Percentiles rank a stretch among this genome's conserved stretches.
phyloP scores from a whole-genome alignment of 2,113 vertebrate genomes.

The Rhineura floridana region DNA sequence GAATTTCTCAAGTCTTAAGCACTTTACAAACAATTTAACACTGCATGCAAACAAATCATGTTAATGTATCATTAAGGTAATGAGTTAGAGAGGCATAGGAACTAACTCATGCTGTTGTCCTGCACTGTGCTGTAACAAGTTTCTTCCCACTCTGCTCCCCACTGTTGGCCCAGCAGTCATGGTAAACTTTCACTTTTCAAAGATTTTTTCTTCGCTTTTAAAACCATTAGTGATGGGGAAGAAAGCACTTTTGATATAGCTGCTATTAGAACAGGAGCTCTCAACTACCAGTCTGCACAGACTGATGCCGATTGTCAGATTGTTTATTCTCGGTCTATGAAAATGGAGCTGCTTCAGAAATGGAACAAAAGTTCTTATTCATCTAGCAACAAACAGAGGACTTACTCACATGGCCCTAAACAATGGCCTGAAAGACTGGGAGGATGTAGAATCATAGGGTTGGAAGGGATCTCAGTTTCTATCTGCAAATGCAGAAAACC shows the following conservation, averaged over 20 bases:
- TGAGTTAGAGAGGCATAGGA: neutral
- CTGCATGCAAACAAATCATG: slow-evolving; percentile 6
- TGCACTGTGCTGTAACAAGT: neutral
- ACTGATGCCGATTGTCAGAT: slow-evolving; percentile 7
- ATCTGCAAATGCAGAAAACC: too few relatives aligned
- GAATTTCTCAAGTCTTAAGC: slow-evolving; percentile 20
- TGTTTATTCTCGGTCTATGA: slow-evolving; percentile 31
- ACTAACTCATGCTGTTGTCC: neutral
- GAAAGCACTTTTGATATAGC: neutral
- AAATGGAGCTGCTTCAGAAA: slow-evolving; percentile 14
- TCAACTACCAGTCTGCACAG: neutral
- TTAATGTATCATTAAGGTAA: slow-evolving; percentile 14
- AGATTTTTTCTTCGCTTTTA: neutral
- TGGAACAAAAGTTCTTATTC: neutral
- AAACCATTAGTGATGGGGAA: neutral
- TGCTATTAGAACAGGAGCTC: neutral
- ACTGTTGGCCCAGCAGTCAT: neutral
- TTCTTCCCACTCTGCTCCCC: neutral
- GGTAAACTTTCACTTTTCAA: neutral
- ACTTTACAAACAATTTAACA: neutral
- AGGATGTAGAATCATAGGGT: too few relatives aligned
- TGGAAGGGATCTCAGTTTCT: neutral
- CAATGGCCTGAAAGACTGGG: neutral
- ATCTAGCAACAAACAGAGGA: neutral
- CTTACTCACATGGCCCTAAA: neutral